Conservation (phyloP, 2,797 vertebrate species). For the Megalops cyprinoides region DNA sequence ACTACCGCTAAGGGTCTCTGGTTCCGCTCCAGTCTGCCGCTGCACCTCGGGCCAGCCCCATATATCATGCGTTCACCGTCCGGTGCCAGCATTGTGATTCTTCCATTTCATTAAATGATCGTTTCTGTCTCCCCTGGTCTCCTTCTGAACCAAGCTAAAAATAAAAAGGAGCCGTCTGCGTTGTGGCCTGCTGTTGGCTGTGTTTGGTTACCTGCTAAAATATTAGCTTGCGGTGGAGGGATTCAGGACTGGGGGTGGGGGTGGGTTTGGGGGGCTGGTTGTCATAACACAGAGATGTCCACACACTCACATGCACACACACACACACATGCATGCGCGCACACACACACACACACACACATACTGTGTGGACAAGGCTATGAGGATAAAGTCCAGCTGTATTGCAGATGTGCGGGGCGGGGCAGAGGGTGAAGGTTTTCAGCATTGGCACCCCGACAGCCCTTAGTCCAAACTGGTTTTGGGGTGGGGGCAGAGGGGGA, state of each 20-base stretch:
- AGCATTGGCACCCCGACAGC: slow-evolving; percentile 12
- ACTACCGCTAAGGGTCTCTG: not conserved
- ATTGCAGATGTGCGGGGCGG: slow-evolving; percentile 73
- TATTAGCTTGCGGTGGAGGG: slow-evolving; percentile 41
- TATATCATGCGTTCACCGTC: not conserved
- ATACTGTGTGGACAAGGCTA: slow-evolving; percentile 64
- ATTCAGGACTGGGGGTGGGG: no score
- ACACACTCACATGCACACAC: slow-evolving; percentile 32
- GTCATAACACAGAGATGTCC: slow-evolving; percentile 38
- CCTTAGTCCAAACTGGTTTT: not conserved
- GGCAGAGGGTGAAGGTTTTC: slow-evolving; percentile 44
- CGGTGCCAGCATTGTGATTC: slow-evolving; percentile 31
- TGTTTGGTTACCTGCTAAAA: slow-evolving; percentile 52
- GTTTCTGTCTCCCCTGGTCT: slow-evolving; percentile 42
- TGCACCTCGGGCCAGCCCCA: not conserved
- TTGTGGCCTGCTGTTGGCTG: slow-evolving; percentile 41
- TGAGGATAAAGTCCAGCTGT: slow-evolving; percentile 69
- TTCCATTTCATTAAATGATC: slow-evolving; percentile 34
- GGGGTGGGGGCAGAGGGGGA: not conserved
- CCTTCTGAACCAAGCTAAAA: slow-evolving; percentile 60
- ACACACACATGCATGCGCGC: slow-evolving; percentile 34
- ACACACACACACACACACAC: slow-evolving; percentile 56
- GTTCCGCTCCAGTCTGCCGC: no score
- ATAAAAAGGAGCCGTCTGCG: slow-evolving; percentile 54
- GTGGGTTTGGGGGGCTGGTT: slow-evolving; percentile 28